Evolutionary conservation across 2,888 invertebrate genomes (phyloP).

Genomic region (Ormyrus pomaceus): DNA sequence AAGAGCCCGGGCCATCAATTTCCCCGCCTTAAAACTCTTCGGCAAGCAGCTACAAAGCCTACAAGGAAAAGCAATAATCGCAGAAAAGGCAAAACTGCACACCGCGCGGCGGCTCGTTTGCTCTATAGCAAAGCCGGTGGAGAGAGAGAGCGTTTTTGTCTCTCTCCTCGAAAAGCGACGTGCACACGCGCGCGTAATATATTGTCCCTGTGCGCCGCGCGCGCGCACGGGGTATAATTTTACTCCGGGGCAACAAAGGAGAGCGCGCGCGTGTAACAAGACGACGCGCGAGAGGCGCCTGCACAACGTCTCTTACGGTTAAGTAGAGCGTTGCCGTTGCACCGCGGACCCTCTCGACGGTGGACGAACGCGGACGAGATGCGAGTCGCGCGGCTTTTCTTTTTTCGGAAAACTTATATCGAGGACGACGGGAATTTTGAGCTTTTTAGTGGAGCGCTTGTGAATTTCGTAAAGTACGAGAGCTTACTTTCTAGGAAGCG

Average conservation of each 20-base stretch:
- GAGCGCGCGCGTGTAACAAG: slow-evolving; percentile 1
- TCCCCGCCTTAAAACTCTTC: not conserved
- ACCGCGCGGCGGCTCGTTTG: not conserved
- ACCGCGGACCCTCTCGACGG: not conserved
- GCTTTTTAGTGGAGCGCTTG: too few species aligned
- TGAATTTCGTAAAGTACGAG: too few species aligned
- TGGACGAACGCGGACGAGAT: not conserved
- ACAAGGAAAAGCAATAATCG: not conserved
- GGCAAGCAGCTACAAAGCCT: not conserved
- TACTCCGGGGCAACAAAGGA: slow-evolving; percentile 14
- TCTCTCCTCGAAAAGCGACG: slow-evolving; percentile 4
- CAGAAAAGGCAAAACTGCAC: not conserved
- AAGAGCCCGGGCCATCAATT: too few species aligned
- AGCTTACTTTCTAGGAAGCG: too few species aligned
- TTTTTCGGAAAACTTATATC: too few species aligned
- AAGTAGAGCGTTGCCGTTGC: slow-evolving; percentile 52
- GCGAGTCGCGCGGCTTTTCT: not conserved
- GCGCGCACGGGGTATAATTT: slow-evolving; percentile 39
- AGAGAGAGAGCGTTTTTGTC: too few species aligned
- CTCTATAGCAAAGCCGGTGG: not conserved
- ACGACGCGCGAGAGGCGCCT: slow-evolving; percentile 38
- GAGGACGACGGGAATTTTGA: too few species aligned
- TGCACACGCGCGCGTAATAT: not conserved
- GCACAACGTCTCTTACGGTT: slow-evolving; percentile 47
- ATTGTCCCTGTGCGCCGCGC: not conserved